These are phyloP conservation scores for Oryzias curvinotus DNA, from an alignment of 2,113 vertebrate genomes.

Conservation along the genomic window DNA sequence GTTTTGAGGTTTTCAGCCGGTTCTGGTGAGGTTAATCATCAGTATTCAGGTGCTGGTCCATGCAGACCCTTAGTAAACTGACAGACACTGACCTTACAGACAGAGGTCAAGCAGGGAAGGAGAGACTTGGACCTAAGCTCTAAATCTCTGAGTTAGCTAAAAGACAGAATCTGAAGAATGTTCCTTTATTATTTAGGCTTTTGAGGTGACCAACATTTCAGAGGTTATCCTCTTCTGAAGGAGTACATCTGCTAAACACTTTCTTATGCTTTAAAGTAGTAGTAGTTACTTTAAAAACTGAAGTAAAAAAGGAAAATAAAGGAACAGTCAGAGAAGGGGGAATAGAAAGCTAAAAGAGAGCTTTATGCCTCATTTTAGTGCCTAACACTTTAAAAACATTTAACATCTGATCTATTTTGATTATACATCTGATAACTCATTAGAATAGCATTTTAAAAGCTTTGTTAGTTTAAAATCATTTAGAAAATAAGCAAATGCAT, in stretches of 20 bases:
- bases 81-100: constrained; percentile 52
- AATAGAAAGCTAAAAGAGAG: not conserved
- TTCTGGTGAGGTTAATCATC: constrained; percentile 61
- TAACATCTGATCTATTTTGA: too few species aligned
- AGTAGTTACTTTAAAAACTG: constrained; percentile 35
- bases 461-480: constrained; percentile 41
- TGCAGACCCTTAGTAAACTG: constrained; percentile 72
- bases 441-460: too few species aligned
- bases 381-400: too few species aligned
- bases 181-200: not conserved
- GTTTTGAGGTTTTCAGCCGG: constrained; percentile 14
- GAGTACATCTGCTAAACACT: constrained; percentile 51
- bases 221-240: too few species aligned
- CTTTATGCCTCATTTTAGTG: too few species aligned
- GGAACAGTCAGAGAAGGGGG: not conserved
- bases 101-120: constrained; percentile 68
- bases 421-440: too few species aligned
- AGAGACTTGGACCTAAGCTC: constrained; percentile 21
- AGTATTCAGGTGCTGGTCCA: constrained; percentile 50
- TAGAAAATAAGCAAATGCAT: constrained; percentile 32
- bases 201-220: not conserved
- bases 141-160: constrained; percentile 24
- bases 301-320: constrained; percentile 14
- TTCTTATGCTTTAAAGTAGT: constrained; percentile 40
- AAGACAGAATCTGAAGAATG: constrained; percentile 3